These are phyloP conservation scores for Heteronetta atricapilla DNA, from an alignment of 2,113 vertebrate genomes.

Conservation along the genomic window DNA sequence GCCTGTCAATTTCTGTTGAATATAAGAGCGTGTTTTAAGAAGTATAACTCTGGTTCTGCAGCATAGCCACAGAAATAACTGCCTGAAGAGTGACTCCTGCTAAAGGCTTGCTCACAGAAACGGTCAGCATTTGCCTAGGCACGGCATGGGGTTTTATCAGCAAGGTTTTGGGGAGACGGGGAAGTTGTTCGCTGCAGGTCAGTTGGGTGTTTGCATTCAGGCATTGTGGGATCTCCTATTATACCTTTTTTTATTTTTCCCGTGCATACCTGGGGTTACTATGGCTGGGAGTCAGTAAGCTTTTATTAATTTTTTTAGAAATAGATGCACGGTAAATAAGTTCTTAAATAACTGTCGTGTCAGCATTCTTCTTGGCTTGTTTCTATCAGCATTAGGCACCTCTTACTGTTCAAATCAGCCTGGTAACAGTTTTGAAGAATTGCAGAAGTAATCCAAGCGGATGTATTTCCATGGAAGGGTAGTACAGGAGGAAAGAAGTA, in stretches of 20 bases:
- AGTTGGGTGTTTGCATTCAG: not conserved
- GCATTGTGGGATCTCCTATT: not conserved
- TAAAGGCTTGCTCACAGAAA: not conserved
- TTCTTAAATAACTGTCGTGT: conserved; percentile 27
- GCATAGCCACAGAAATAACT: not conserved
- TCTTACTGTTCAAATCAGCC: conserved; percentile 20
- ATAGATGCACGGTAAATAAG: not conserved
- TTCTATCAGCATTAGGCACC: conserved; percentile 21
- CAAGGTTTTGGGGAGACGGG: not conserved
- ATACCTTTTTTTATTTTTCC: not conserved
- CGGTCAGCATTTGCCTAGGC: accelerated
- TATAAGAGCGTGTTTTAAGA: accelerated
- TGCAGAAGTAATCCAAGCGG: conserved; percentile 26
- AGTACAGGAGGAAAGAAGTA: conserved; percentile 4
- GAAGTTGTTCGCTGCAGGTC: not conserved
- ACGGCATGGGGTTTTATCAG: accelerated
- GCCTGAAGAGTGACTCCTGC: not conserved
- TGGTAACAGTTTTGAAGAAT: conserved; percentile 27
- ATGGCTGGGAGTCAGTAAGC: not conserved
- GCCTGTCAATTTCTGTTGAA: not conserved
- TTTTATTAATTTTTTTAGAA: conserved; percentile 24
- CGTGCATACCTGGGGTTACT: not conserved
- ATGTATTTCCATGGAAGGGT: conserved; percentile 27
- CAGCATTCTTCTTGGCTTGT: conserved; percentile 37
- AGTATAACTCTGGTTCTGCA: not conserved